These are phyloP conservation scores for Pyxicephalus adspersus DNA, from an alignment of 2,113 vertebrate species.

Conservation along the genomic window DNA sequence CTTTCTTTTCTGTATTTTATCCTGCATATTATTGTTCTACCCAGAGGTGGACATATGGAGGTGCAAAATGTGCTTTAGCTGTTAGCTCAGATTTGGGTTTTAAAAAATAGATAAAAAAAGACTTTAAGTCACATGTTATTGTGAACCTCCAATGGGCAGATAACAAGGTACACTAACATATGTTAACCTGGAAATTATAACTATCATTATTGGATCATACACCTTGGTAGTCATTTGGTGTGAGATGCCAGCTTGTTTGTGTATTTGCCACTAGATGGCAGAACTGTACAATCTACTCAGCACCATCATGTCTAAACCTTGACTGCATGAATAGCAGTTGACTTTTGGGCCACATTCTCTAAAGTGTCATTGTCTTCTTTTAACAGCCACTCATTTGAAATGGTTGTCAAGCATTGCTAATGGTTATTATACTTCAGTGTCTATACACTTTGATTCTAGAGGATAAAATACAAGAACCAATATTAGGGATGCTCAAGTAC, in stretches of 20 bases:
- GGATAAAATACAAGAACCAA: constrained; percentile 16
- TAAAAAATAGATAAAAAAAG: no score
- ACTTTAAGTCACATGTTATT: no score
- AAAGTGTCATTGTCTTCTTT: constrained; percentile 35
- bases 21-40: no score
- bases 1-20: no score
- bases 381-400: constrained; percentile 51
- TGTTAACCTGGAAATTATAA: no score
- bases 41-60: no score
- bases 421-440: constrained; percentile 11
- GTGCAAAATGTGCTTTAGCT: no score
- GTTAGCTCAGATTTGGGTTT: no score
- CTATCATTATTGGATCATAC: no score
- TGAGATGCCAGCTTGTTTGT: neutral
- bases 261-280: constrained; percentile 50
- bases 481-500: neutral
- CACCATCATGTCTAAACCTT: no score
- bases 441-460: constrained; percentile 1
- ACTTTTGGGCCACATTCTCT: constrained; percentile 39
- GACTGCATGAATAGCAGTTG: constrained; percentile 33
- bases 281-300: constrained; percentile 23
- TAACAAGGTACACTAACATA: no score
- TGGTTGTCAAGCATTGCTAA: constrained; percentile 26
- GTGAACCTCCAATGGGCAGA: no score
- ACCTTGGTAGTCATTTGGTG: neutral